Percentiles rank a stretch among this genome's conserved stretches.
Evolutionary conservation across 1,140 invertebrate genomes (phyloP).

Genomic region (Idris sp.): DNA sequence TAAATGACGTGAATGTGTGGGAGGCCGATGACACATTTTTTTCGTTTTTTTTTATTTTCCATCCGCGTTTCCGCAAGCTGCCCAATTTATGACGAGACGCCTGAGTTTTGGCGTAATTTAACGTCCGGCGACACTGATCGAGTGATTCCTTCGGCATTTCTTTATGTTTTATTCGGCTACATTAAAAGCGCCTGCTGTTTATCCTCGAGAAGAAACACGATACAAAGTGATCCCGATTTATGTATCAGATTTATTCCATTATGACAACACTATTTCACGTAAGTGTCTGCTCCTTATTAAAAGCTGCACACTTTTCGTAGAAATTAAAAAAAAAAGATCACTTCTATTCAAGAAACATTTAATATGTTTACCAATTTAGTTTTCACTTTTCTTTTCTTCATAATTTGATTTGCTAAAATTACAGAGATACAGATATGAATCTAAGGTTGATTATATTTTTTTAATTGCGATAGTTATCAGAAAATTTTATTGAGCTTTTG

Average conservation of each 20-base stretch:
- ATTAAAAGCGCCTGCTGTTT: constrained; percentile 41
- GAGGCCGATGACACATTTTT: too few species aligned
- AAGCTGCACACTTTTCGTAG: constrained; percentile 1
- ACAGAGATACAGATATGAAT: too few species aligned
- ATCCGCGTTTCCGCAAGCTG: constrained; percentile 45
- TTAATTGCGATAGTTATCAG: background rate
- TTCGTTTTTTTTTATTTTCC: constrained; percentile 27
- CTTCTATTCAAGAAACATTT: too few species aligned
- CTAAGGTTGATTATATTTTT: too few species aligned
- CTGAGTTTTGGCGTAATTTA: constrained; percentile 55
- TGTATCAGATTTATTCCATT: constrained; percentile 39
- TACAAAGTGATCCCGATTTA: constrained; percentile 55
- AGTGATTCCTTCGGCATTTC: constrained; percentile 45
- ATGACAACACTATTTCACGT: constrained; percentile 40
- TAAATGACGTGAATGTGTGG: too few species aligned
- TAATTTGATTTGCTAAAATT: too few species aligned
- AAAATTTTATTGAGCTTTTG: too few species aligned
- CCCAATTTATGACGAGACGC: constrained; percentile 47
- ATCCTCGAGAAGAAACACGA: constrained; percentile 25
- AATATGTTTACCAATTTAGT: too few species aligned
- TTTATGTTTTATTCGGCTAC: constrained; percentile 30
- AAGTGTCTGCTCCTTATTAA: constrained; percentile 16
- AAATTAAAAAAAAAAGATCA: too few species aligned
- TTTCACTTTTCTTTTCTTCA: too few species aligned
- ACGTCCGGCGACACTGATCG: constrained; percentile 43